Conservation (phyloP, 2,888 invertebrate genomes). For the Epinotia brunnichana region DNA sequence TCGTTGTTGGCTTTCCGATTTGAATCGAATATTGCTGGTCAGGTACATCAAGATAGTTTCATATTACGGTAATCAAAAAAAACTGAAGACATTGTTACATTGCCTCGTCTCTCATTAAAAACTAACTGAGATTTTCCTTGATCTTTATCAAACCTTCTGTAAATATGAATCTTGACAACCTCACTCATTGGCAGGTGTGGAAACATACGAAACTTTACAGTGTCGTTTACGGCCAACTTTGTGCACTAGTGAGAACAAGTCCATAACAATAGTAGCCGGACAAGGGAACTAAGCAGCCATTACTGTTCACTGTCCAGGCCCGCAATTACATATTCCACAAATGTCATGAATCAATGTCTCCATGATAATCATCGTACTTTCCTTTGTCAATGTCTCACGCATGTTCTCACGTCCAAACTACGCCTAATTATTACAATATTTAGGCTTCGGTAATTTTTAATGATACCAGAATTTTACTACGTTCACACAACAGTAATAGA, state of each 20-base stretch:
- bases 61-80: background rate
- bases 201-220: background rate
- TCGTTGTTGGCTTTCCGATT: conserved; percentile 33
- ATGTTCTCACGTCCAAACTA: conserved; percentile 31
- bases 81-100: background rate
- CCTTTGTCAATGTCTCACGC: conserved; percentile 21
- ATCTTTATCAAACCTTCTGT: background rate
- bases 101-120: background rate
- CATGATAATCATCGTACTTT: conserved; percentile 30
- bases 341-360: conserved; percentile 41
- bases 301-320: conserved; percentile 13
- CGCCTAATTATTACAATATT: conserved; percentile 38
- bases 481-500: conserved; percentile 41
- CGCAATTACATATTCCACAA: conserved; percentile 23
- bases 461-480: conserved; percentile 40
- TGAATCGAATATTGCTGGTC: conserved; percentile 4
- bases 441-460: conserved; percentile 44
- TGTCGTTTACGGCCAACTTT: background rate
- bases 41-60: conserved; percentile 10
- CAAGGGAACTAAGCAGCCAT: conserved; percentile 24
- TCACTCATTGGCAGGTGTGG: background rate
- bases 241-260: background rate
- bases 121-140: background rate
- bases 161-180: too few relatives aligned
- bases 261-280: conserved; percentile 1